Percentiles rank a stretch among this genome's conserved stretches.
phyloP scores from a whole-genome alignment of 2,888 invertebrate genomes.

The Cerastis rubricosa region DNA sequence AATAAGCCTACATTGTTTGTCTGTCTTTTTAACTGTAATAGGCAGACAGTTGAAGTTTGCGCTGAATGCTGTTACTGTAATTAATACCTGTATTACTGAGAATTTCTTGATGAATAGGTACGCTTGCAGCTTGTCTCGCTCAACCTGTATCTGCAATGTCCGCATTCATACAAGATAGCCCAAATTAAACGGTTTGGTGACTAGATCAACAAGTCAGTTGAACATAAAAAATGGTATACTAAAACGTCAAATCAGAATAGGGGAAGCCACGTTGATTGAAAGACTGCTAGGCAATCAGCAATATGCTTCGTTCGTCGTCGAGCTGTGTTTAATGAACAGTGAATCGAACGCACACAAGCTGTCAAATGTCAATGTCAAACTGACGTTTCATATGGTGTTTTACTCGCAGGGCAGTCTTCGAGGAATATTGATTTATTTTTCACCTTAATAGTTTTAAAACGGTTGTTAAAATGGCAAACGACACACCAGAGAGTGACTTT shows the following conservation, averaged over 20 bases:
- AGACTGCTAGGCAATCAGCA: background rate
- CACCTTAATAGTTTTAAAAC: background rate
- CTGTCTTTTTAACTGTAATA: no score
- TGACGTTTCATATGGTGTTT: constrained; percentile 23
- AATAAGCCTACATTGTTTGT: background rate
- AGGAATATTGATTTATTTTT: constrained; percentile 40
- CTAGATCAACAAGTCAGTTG: background rate
- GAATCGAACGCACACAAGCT: constrained; percentile 10
- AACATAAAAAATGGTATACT: no score
- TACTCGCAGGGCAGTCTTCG: background rate
- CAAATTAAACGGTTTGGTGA: no score
- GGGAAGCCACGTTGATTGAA: background rate
- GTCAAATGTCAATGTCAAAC: constrained; percentile 20
- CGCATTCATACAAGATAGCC: background rate
- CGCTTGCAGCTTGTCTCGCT: background rate
- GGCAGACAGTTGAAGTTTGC: no score
- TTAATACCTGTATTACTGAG: background rate
- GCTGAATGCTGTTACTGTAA: no score
- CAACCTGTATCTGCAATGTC: background rate
- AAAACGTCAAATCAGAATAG: background rate
- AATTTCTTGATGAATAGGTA: background rate
- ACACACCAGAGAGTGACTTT: constrained; percentile 92
- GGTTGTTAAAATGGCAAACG: constrained; percentile 86
- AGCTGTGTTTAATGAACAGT: background rate
- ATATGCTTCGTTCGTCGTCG: background rate